These are phyloP conservation scores for Ciconia maguari DNA, from an alignment of 2,113 vertebrate species.

Conservation along the genomic window DNA sequence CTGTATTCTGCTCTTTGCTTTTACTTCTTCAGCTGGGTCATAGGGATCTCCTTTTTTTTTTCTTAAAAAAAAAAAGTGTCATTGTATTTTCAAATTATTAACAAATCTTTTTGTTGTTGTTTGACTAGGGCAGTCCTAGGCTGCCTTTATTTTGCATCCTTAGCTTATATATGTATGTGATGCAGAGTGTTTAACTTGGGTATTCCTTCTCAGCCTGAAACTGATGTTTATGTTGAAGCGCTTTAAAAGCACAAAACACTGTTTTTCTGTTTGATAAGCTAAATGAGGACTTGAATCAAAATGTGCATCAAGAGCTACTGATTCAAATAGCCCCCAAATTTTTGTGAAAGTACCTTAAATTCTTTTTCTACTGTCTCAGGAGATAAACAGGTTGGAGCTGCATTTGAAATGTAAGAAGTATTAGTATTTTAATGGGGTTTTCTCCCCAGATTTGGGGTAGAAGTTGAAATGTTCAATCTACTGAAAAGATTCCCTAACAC, in stretches of 20 bases:
- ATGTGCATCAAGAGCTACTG: not conserved
- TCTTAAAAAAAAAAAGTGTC: not conserved
- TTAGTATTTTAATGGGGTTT: not conserved
- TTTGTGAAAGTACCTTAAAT: not conserved
- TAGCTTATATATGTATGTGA: not conserved
- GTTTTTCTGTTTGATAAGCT: not conserved
- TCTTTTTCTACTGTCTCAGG: not conserved
- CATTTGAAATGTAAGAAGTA: not conserved
- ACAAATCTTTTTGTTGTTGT: not conserved
- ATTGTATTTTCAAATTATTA: not conserved
- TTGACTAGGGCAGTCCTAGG: not conserved
- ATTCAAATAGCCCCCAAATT: not conserved
- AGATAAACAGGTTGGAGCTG: not conserved
- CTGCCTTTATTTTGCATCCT: not conserved
- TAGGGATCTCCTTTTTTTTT: not conserved
- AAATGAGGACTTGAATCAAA: not conserved
- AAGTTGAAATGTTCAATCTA: not conserved
- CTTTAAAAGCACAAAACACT: not conserved
- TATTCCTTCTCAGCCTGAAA: not conserved
- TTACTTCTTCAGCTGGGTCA: not conserved
- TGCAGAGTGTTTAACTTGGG: not conserved
- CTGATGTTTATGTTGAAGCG: not conserved
- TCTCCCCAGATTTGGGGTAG: not conserved
- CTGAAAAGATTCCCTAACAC: not conserved
- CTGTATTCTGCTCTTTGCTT: not conserved